phyloP scores from a whole-genome alignment of 2,113 vertebrate genomes.

The Crotalus viridis region DNA sequence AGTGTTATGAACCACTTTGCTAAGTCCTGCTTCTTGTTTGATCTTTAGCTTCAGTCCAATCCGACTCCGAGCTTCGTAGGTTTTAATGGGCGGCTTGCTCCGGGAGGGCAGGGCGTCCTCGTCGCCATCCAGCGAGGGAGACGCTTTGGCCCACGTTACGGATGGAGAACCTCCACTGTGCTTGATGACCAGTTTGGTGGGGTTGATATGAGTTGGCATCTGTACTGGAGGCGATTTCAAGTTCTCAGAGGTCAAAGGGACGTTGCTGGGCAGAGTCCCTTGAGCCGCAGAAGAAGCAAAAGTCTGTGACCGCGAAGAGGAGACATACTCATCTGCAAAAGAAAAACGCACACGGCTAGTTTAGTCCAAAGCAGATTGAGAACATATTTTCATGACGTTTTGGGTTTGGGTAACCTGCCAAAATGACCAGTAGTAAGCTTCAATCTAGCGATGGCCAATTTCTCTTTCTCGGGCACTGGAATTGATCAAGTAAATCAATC shows the following conservation, averaged over 20 bases:
- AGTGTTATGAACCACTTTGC: constrained; percentile 93
- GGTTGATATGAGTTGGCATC: constrained; percentile 61
- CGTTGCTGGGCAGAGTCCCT: constrained; percentile 14
- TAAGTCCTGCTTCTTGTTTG: constrained; percentile 90
- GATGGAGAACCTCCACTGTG: constrained; percentile 83
- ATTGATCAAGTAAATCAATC: not conserved
- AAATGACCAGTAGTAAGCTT: not conserved
- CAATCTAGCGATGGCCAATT: not conserved
- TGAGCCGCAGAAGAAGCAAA: constrained; percentile 38
- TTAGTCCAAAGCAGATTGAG: not conserved
- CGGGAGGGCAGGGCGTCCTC: constrained; percentile 84
- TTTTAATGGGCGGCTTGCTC: constrained; percentile 89
- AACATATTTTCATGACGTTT: not conserved
- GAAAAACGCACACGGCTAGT: not conserved
- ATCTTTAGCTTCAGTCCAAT: constrained; percentile 93
- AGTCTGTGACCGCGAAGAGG: constrained; percentile 75
- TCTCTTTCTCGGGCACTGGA: not conserved
- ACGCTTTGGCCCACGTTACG: constrained; percentile 86
- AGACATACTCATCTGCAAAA: constrained; percentile 86
- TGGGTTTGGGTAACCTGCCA: not conserved
- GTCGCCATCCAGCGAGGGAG: constrained; percentile 70
- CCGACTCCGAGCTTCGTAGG: constrained; percentile 88
- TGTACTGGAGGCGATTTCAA: not conserved
- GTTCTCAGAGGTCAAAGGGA: constrained; percentile 22
- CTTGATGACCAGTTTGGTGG: constrained; percentile 90